Conservation (phyloP, 2,113 vertebrate genomes). For the Trochalopteron elliotii region DNA sequence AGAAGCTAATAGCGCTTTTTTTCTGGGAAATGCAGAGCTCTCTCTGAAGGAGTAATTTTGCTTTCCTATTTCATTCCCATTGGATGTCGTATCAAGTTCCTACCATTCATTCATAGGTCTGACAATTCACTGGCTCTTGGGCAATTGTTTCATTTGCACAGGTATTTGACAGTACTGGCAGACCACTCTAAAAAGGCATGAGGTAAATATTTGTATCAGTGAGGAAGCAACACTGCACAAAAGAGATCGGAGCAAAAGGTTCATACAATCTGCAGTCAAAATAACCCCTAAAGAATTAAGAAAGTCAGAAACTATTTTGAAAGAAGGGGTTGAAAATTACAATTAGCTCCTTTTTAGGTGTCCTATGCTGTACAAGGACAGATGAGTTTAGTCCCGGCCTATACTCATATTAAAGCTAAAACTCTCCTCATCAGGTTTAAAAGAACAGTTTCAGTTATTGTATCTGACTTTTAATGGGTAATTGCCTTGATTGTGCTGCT, state of each 20-base stretch:
- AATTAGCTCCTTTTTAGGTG: background rate
- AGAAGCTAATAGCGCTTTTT: background rate
- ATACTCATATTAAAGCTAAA: background rate
- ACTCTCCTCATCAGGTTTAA: background rate
- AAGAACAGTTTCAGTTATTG: background rate
- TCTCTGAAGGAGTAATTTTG: conserved; percentile 2
- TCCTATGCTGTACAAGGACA: background rate
- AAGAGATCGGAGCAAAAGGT: background rate
- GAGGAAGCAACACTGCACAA: background rate
- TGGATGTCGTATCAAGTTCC: background rate
- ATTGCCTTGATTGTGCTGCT: background rate
- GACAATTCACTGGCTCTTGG: background rate
- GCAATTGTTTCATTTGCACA: background rate
- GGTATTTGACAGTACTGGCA: background rate
- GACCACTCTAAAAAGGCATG: background rate
- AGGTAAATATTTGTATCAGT: background rate
- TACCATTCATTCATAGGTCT: background rate
- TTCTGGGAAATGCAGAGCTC: background rate
- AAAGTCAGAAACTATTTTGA: background rate
- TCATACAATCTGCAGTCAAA: background rate
- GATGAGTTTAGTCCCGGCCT: background rate
- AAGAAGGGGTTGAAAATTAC: background rate
- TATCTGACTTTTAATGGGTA: background rate
- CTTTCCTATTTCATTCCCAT: background rate
- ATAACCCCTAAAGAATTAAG: background rate